Evolutionary conservation across 2,888 invertebrate genomes (phyloP).

Genomic region (Ceraclea dissimilis): DNA sequence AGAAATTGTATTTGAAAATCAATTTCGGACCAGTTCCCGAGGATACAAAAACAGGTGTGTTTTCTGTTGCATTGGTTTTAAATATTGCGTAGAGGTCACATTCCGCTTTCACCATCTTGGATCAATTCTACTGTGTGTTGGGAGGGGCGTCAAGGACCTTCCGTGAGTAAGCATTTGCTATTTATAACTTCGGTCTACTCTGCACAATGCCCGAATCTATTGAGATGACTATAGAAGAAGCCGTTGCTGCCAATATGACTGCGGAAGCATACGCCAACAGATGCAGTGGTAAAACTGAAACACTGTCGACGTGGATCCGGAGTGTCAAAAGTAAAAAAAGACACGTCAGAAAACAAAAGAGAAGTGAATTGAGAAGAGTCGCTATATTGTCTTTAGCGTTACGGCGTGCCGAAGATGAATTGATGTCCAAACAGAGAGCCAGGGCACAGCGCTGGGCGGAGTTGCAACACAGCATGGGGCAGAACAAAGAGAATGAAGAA

Average conservation of each 20-base stretch:
- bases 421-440: constrained; percentile 54
- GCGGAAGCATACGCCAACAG: constrained; percentile 8
- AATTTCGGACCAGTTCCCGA: background rate
- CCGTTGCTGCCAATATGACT: constrained; percentile 2
- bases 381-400: constrained; percentile 56
- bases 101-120: background rate
- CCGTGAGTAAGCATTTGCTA: background rate
- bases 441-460: constrained; percentile 54
- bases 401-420: constrained; percentile 51
- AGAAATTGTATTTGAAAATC: constrained; percentile 6
- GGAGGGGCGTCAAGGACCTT: background rate
- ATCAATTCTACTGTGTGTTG: background rate
- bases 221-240: background rate
- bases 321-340: constrained; percentile 56
- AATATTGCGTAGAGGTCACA: constrained; percentile 6
- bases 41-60: constrained; percentile 20
- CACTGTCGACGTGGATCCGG: constrained; percentile 55
- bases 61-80: constrained; percentile 1
- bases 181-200: background rate
- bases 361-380: constrained; percentile 55
- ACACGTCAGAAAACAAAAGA: constrained; percentile 49
- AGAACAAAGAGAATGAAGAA: constrained; percentile 40
- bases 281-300: constrained; percentile 39
- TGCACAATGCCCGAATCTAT: constrained; percentile 7
- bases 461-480: constrained; percentile 43